Conservation (phyloP, 2,113 vertebrate genomes). For the Oryzias woworae region DNA sequence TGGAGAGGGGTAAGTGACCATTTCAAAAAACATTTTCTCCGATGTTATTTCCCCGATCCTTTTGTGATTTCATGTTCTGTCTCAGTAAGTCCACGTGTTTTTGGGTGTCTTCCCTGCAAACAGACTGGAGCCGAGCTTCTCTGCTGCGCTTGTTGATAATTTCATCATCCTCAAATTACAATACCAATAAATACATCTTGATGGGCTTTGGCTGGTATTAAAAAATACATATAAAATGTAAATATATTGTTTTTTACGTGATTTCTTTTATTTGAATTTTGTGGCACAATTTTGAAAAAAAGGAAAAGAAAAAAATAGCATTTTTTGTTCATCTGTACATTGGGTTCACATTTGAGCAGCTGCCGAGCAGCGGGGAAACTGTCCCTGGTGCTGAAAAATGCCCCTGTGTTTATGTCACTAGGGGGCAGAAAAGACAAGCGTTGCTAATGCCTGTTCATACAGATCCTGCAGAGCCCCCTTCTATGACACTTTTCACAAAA, state of each 20-base stretch:
- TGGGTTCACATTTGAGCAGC: constrained; percentile 6
- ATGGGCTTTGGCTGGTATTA: neutral
- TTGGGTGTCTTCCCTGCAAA: neutral
- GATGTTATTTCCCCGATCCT: no score
- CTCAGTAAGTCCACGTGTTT: constrained; percentile 18
- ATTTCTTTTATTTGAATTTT: neutral
- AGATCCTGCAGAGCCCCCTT: constrained; percentile 6
- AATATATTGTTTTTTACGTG: neutral
- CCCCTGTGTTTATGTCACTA: constrained; percentile 51
- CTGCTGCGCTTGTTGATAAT: constrained; percentile 23
- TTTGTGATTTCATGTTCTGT: constrained; percentile 3
- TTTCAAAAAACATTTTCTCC: neutral
- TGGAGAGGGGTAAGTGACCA: constrained; percentile 86
- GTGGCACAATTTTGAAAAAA: neutral
- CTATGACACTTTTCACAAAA: constrained; percentile 4
- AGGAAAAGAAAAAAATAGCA: neutral
- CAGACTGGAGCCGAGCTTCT: constrained; percentile 21
- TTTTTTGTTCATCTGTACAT: neutral
- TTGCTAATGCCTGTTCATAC: constrained; percentile 2
- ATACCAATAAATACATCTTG: no score
- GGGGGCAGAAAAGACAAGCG: constrained; percentile 58
- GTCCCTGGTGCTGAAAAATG: constrained; percentile 63
- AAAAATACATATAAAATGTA: neutral
- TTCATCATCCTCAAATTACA: constrained; percentile 5
- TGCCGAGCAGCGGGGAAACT: constrained; percentile 34